Evolutionary conservation across 2,888 invertebrate species (phyloP).

Genomic region (Panzeria rudis): DNA sequence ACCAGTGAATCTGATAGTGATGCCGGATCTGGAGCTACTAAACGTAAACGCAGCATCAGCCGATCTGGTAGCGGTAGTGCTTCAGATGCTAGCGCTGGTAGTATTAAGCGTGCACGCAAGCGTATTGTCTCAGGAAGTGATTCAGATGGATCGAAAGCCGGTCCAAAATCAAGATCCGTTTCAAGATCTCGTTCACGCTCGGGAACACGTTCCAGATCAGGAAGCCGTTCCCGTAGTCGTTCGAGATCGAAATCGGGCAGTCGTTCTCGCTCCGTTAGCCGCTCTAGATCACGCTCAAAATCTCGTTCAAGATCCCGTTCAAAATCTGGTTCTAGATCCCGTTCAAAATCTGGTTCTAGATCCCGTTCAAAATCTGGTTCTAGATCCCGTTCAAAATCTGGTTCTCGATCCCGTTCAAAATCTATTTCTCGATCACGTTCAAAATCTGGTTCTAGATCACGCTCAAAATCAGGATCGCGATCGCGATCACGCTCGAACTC

Average conservation of each 20-base stretch:
- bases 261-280: conserved; percentile 76
- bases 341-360: conserved; percentile 75
- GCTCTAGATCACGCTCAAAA: conserved; percentile 79
- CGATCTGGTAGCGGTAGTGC: conserved; percentile 75
- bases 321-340: conserved; percentile 80
- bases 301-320: conserved; percentile 82
- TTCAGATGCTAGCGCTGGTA: conserved; percentile 75
- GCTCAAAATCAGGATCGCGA: conserved; percentile 78
- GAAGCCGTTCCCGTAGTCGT: conserved; percentile 73
- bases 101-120: conserved; percentile 74
- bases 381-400: conserved; percentile 74
- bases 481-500: conserved; percentile 74
- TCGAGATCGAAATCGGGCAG: conserved; percentile 80
- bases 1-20: conserved; percentile 90
- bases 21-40: conserved; percentile 79
- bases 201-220: conserved; percentile 69
- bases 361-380: conserved; percentile 79
- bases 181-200: conserved; percentile 76
- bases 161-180: conserved; percentile 74
- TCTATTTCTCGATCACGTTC: conserved; percentile 78
- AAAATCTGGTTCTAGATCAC: conserved; percentile 75
- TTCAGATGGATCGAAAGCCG: conserved; percentile 75
- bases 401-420: conserved; percentile 76
- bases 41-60: conserved; percentile 76
- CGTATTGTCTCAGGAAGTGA: conserved; percentile 79